Conservation (phyloP, 2,888 invertebrate genomes). For the Norana najaformis region DNA sequence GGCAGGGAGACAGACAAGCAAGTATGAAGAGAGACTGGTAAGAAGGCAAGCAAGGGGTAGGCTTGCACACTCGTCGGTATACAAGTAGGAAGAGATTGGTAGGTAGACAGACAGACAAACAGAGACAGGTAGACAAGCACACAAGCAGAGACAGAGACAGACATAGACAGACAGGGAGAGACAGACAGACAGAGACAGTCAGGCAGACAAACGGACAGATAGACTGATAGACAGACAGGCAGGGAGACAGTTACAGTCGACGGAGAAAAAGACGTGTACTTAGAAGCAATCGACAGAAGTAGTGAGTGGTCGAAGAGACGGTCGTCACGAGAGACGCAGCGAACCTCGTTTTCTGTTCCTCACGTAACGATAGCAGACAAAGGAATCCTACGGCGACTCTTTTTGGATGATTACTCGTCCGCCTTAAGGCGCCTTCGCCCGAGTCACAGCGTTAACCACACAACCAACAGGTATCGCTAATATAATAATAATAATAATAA, state of each 20-base stretch:
- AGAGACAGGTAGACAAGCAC: not conserved
- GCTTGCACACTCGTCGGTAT: not conserved
- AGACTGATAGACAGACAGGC: too few species aligned
- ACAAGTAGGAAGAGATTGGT: too few species aligned
- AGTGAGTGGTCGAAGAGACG: not conserved
- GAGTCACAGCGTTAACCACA: too few species aligned
- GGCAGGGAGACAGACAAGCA: not conserved
- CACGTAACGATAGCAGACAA: not conserved
- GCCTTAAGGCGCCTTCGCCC: too few species aligned
- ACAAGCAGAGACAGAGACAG: not conserved
- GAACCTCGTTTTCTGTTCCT: not conserved
- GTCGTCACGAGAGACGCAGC: not conserved
- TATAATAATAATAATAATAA: too few species aligned
- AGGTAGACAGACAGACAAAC: not conserved
- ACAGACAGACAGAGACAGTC: too few species aligned
- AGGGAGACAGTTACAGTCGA: too few species aligned
- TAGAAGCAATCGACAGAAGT: not conserved
- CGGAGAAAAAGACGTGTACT: not conserved
- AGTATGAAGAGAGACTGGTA: not conserved
- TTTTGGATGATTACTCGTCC: too few species aligned
- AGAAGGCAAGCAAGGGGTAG: not conserved
- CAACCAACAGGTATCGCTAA: too few species aligned
- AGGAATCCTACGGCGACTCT: not conserved
- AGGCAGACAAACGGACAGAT: not conserved
- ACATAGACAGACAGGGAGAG: not conserved